A percentile compares a stretch with the other conserved stretches of the same genome.
These are phyloP conservation scores for Penelope pileata DNA, from an alignment of 2,113 vertebrate species.

Conservation along the genomic window DNA sequence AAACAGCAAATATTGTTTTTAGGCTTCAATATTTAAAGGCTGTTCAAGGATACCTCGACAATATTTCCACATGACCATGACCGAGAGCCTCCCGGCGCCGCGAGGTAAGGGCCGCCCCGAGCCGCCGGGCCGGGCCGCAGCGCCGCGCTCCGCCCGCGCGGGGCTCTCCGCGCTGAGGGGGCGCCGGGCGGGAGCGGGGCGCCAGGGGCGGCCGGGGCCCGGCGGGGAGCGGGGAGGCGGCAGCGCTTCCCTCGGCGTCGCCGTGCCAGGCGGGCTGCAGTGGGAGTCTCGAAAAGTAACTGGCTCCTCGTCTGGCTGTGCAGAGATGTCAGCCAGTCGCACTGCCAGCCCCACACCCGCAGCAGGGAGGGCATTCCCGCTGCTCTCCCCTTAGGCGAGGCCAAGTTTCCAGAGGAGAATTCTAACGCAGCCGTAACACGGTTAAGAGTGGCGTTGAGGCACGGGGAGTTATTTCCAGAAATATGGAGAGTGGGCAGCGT, in stretches of 20 bases:
- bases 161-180: background rate
- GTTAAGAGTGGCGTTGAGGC: slow-evolving; percentile 25
- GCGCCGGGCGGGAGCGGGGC: background rate
- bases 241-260: background rate
- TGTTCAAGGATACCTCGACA: slow-evolving; percentile 81
- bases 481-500: slow-evolving; percentile 16
- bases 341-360: rapidly evolving
- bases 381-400: background rate
- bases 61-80: slow-evolving; percentile 78
- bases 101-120: slow-evolving; percentile 49
- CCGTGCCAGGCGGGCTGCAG: background rate
- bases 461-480: slow-evolving; percentile 41
- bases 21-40: slow-evolving; percentile 78
- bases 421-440: background rate
- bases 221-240: background rate
- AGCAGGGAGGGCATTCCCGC: background rate
- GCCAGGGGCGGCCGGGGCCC: background rate
- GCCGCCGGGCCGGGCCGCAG: background rate
- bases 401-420: background rate
- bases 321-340: rapidly evolving
- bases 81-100: slow-evolving; percentile 63
- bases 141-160: background rate
- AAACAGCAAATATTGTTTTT: slow-evolving; percentile 86
- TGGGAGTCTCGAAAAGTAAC: background rate
- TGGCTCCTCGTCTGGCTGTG: background rate